Percentiles rank a stretch among this genome's conserved stretches.
Evolutionary conservation across 2,113 vertebrate species (phyloP).

Genomic region (Sorex araneus): DNA sequence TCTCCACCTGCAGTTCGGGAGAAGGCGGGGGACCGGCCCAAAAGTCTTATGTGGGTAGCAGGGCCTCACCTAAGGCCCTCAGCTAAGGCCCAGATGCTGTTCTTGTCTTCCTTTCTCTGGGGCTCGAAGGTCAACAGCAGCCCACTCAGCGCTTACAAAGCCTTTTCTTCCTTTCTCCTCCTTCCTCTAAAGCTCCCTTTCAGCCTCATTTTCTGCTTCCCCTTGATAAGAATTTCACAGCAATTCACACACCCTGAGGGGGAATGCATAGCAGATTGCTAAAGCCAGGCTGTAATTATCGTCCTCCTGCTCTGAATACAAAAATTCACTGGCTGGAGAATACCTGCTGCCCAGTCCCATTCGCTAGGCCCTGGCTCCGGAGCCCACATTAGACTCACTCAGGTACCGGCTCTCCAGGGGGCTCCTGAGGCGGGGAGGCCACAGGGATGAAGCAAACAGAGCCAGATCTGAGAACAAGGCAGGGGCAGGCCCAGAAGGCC

Average conservation of each 20-base stretch:
- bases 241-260: slow-evolving; percentile 83
- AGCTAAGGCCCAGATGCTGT: too few species aligned
- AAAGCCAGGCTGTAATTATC: slow-evolving; percentile 79
- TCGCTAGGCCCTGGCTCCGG: not conserved
- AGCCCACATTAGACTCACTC: not conserved
- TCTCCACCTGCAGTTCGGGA: slow-evolving; percentile 19
- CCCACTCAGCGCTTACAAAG: not conserved
- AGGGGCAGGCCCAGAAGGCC: not conserved
- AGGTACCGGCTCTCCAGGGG: not conserved
- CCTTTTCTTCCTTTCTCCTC: slow-evolving; percentile 55
- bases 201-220: slow-evolving; percentile 68
- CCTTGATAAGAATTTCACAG: slow-evolving; percentile 78
- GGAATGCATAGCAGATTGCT: slow-evolving; percentile 78
- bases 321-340: not conserved
- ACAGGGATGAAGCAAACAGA: not conserved
- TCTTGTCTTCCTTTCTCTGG: not conserved
- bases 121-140: slow-evolving; percentile 1
- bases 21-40: not conserved
- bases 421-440: not conserved
- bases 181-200: slow-evolving; percentile 65
- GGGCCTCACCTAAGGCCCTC: not conserved
- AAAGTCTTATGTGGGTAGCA: not conserved
- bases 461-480: slow-evolving; percentile 1
- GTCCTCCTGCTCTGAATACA: slow-evolving; percentile 65
- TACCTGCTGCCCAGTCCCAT: slow-evolving; percentile 3